These are phyloP conservation scores for Boulengeromyrus knoepffleri DNA, from an alignment of 2,113 vertebrate species.

Conservation along the genomic window DNA sequence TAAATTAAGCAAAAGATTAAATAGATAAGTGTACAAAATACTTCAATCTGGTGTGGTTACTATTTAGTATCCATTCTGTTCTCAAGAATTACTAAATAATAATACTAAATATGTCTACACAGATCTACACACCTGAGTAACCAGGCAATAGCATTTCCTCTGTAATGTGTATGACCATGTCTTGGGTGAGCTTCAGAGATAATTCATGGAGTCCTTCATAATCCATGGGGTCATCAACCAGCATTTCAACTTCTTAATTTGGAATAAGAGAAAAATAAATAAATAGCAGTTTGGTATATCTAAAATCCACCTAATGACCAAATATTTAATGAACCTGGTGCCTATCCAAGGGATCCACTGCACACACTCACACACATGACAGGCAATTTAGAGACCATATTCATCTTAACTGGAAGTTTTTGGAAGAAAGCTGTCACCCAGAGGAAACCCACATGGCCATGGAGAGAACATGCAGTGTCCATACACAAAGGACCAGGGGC, in stretches of 20 bases:
- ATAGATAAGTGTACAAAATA: not conserved
- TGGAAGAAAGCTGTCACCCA: not conserved
- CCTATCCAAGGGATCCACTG: not conserved
- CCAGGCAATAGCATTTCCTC: constrained; percentile 96
- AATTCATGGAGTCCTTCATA: constrained; percentile 81
- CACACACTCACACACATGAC: not conserved
- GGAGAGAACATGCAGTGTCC: not conserved
- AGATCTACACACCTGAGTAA: constrained; percentile 76
- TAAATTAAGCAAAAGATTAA: not conserved
- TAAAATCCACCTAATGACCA: not conserved
- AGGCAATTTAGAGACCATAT: not conserved
- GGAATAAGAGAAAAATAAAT: not conserved
- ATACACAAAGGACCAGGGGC: not conserved
- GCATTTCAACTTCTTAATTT: constrained; percentile 88
- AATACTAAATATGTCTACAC: not conserved
- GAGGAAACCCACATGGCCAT: not conserved
- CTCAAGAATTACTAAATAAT: not conserved
- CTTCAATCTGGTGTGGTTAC: not conserved
- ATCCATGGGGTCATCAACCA: constrained; percentile 95
- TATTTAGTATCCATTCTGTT: not conserved
- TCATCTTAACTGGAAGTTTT: not conserved
- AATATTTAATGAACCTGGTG: not conserved
- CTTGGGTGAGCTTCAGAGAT: constrained; percentile 75
- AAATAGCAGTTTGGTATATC: not conserved
- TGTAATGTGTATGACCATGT: constrained; percentile 94